Base-by-base conservation (phyloP, 92 coral and sea anemone species). In the Galaxea fascicularis region DNA sequence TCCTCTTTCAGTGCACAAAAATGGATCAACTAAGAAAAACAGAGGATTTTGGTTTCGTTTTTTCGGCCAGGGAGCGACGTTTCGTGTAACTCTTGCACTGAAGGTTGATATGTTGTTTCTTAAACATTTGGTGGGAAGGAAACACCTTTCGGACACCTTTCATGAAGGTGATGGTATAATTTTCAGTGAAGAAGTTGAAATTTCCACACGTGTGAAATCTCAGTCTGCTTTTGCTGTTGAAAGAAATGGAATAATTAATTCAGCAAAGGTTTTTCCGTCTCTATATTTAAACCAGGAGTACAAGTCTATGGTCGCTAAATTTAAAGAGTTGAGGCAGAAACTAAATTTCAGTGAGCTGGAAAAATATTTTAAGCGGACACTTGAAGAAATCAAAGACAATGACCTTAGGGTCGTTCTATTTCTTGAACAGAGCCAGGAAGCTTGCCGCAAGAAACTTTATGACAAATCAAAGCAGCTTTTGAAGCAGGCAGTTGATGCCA, bases 1-100 rank as follows among this genome's bases (percentile, higher is more conserved):
- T 51, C 98, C 99, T 30, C 89, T 96, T 21, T 82, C 84, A 26
- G 79, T 78, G 27, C 93, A 86, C 76, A 80, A 85, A 45, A 87
- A 84, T 57, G 87, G 84, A 44, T 76, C 52, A 41, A 11, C 81
- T 9, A 90, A 82, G 83, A 86, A 86, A 11, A 63, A 76, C n/a
- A 68, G 54, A 25, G 99, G 99, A 26, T 94, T 96, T 80, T 96
- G 99, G 99, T 94, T 96, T 86, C 93, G 99, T 10, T 93, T 94
- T 76, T 89, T 94, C 22, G 94, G 96, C 24, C 91, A 87, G 73
- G 88, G 85, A 7, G 94, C 92, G 27, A 94, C 86, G 28, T 94
- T 91, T 85, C 95, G 90, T 45, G 77, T 96, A 51, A 88, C 83
- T 4, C 79, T 96, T 10, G 87, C 89, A 16, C 76, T 96, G 4